Evolutionary conservation across 2,113 vertebrate genomes (phyloP), one percentile per base, ranked within the genome.

Genomic region (Pipa parva): DNA sequence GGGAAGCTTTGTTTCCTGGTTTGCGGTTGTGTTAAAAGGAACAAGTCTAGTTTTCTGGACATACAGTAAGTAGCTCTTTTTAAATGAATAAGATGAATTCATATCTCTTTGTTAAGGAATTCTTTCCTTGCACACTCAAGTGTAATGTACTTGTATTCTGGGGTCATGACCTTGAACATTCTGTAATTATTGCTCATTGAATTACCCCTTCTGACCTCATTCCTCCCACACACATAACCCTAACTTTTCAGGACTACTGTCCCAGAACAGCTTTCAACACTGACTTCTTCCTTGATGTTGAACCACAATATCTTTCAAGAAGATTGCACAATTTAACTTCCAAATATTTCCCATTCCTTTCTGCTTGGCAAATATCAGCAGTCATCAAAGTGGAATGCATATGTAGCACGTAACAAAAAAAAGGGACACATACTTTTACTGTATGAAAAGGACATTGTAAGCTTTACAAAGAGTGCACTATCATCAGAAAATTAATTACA

Each of bases 381-480:
- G 57, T 69, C 57, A 69, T 69, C 24, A 50, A 60, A 52, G 48
- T 69, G 65, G 65, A 69, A 69, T 69, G 65, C 31, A 52, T 69
- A 57, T 59, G 36, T 59, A 59, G 56, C 65, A 60, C 42, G 29
- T 51, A 59, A 52, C 26, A 52, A 18, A 69, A 52, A 45, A 69
- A 52, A 45, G 48, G 18, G 17, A 52, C 36, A 17, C 39, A 50
- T 60, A 60, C 28, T 29, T 25, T 29, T 60, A 60, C 56, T 52
- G 65, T 60, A 60, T 60, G 29, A 69, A 69, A 69, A 52, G 65
- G 27, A 69, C 65, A 69, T 69, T 69, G 65, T 69, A 69, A 28
- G 22, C 8, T 42, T 15, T 29, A 60, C 56, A 69, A 69, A 69
- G 65, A 27, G 57, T 60, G 48, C 20, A 60, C 65, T 69, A 60